These are phyloP conservation scores for Myanophis thanlyinensis DNA, from an alignment of 2,113 vertebrate species.

Conservation along the genomic window DNA sequence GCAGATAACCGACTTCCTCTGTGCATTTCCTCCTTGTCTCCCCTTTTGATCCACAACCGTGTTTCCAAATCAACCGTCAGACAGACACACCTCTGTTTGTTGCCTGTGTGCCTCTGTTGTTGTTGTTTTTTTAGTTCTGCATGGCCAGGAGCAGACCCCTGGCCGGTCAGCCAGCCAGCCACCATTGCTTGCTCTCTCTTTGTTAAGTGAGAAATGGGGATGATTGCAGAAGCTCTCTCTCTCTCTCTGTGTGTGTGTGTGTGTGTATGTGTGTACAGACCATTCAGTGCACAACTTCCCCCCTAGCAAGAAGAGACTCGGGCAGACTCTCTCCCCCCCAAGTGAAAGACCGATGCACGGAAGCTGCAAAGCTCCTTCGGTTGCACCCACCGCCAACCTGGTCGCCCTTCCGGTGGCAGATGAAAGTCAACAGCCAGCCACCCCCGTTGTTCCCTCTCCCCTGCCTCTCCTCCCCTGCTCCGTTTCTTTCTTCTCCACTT, in stretches of 20 bases:
- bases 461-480: neutral
- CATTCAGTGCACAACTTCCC: neutral
- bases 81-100: too few relatives aligned
- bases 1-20: neutral
- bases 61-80: neutral
- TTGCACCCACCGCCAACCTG: accelerated
- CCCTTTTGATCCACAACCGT: neutral
- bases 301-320: neutral
- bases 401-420: conserved; percentile 5
- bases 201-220: neutral
- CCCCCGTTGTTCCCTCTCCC: neutral
- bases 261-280: accelerated
- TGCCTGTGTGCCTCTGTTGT: too few relatives aligned
- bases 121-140: neutral
- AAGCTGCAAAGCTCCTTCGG: neutral
- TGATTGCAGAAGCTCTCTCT: neutral
- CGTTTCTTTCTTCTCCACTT: neutral
- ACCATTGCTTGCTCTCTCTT: neutral
- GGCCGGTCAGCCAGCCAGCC: neutral
- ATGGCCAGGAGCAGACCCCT: neutral
- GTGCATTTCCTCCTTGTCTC: neutral
- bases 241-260: neutral
- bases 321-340: neutral
- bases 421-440: neutral
- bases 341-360: neutral